Percentiles rank a stretch among this genome's conserved stretches.
These are phyloP conservation scores for Hemithea aestivaria DNA, from an alignment of 2,888 invertebrate species.

Conservation along the genomic window DNA sequence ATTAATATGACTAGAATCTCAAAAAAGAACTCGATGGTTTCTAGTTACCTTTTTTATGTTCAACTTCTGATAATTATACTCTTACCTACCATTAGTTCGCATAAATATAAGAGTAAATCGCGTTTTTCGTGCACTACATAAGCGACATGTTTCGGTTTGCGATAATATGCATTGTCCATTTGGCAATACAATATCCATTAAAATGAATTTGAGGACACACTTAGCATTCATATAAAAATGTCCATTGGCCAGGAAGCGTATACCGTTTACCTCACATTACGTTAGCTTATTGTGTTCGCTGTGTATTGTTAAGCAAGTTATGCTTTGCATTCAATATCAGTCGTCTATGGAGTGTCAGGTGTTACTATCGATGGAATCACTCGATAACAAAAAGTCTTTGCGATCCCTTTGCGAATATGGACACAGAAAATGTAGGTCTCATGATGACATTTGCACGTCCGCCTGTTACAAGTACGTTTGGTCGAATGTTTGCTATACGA, in stretches of 20 bases:
- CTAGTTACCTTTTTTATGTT: too few species aligned
- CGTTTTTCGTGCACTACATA: constrained; percentile 6
- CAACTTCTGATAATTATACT: too few species aligned
- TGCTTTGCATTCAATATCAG: constrained; percentile 53
- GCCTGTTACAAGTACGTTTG: too few species aligned
- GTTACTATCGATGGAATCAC: constrained; percentile 20
- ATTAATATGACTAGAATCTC: too few species aligned
- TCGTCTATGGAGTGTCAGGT: constrained; percentile 31
- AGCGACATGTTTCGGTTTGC: constrained; percentile 19
- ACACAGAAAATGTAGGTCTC: too few species aligned
- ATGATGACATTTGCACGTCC: too few species aligned
- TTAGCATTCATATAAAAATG: constrained; percentile 59
- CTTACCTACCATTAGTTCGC: too few species aligned
- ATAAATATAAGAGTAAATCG: too few species aligned
- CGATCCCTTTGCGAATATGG: too few species aligned
- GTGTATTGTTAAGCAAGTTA: constrained; percentile 55
- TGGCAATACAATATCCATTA: constrained; percentile 23
- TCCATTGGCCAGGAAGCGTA: constrained; percentile 52
- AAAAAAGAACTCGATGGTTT: too few species aligned
- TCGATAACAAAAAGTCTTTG: background rate
- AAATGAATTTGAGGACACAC: constrained; percentile 40
- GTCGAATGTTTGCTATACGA: too few species aligned
- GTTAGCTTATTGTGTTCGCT: constrained; percentile 59
- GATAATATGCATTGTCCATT: constrained; percentile 17
- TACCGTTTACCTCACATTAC: constrained; percentile 67